phyloP scores from a whole-genome alignment of 2,888 invertebrate species.

The Nephrocerus scutellatus region DNA sequence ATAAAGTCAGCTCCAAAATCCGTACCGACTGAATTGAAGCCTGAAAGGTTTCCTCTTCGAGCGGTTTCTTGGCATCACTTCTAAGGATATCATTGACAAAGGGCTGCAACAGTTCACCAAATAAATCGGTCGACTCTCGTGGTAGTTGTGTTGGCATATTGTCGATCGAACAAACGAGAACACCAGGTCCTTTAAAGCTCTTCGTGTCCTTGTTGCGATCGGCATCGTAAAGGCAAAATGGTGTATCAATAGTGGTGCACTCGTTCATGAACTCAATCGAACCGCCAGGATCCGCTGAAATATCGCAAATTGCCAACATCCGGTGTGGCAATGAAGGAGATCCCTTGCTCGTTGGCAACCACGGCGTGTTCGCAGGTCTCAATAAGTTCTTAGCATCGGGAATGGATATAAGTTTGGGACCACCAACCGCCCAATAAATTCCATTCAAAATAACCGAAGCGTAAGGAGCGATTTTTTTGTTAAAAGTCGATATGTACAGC shows the following conservation, averaged over 20 bases:
- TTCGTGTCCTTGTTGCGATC: constrained; percentile 96
- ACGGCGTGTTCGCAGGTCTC: constrained; percentile 81
- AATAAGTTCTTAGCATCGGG: constrained; percentile 96
- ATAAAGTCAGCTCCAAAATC: neutral
- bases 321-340: constrained; percentile 83
- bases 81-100: constrained; percentile 81
- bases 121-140: constrained; percentile 93
- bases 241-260: constrained; percentile 98
- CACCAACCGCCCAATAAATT: constrained; percentile 97
- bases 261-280: constrained; percentile 99
- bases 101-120: constrained; percentile 87
- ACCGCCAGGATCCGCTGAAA: constrained; percentile 97
- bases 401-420: constrained; percentile 91
- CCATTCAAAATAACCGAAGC: constrained; percentile 96
- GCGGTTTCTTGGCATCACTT: constrained; percentile 70
- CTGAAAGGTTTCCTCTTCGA: constrained; percentile 68
- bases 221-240: constrained; percentile 98
- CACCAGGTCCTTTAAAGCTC: constrained; percentile 92
- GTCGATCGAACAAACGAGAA: constrained; percentile 98
- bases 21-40: constrained; percentile 42
- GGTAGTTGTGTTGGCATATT: constrained; percentile 99
- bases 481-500: constrained; percentile 90
- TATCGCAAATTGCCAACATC: constrained; percentile 94
- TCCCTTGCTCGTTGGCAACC: constrained; percentile 84
- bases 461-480: constrained; percentile 94